Conservation (phyloP, 1,140 invertebrate species). For the Ceratina australensis region DNA sequence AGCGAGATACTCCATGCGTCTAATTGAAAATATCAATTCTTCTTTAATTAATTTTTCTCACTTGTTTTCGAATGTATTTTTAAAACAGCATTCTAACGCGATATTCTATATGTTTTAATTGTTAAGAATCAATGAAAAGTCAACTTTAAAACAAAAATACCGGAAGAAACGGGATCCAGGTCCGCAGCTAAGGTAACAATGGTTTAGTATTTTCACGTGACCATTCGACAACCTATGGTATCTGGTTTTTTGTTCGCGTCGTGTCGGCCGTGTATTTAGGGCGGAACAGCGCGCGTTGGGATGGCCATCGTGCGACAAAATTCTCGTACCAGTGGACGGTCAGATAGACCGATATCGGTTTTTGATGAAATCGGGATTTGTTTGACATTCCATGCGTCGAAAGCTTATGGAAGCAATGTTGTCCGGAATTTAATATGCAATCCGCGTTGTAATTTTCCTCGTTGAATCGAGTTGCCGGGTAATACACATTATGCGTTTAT, state of each 20-base stretch:
- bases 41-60: too few relatives aligned
- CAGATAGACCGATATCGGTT: slow-evolving; percentile 57
- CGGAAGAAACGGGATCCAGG: neutral
- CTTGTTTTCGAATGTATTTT: too few relatives aligned
- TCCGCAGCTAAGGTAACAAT: slow-evolving; percentile 5
- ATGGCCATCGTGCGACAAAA: slow-evolving; percentile 38
- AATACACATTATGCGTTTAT: too few relatives aligned
- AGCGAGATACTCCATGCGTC: too few relatives aligned
- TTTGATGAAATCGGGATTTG: slow-evolving; percentile 70
- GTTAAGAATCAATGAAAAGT: too few relatives aligned
- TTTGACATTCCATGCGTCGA: slow-evolving; percentile 68
- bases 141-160: neutral
- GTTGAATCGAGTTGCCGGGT: too few relatives aligned
- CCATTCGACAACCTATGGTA: slow-evolving; percentile 30
- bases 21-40: too few relatives aligned
- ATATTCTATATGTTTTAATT: too few relatives aligned
- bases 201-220: slow-evolving; percentile 12
- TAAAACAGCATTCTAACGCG: too few relatives aligned
- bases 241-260: slow-evolving; percentile 26
- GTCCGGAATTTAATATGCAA: slow-evolving; percentile 63
- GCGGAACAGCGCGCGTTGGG: slow-evolving; percentile 47
- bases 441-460: neutral
- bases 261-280: slow-evolving; percentile 35
- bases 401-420: slow-evolving; percentile 38
- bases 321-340: slow-evolving; percentile 33